Evolutionary conservation across 2,113 vertebrate genomes (phyloP).

Genomic region (Nothobranchius kuhntae): DNA sequence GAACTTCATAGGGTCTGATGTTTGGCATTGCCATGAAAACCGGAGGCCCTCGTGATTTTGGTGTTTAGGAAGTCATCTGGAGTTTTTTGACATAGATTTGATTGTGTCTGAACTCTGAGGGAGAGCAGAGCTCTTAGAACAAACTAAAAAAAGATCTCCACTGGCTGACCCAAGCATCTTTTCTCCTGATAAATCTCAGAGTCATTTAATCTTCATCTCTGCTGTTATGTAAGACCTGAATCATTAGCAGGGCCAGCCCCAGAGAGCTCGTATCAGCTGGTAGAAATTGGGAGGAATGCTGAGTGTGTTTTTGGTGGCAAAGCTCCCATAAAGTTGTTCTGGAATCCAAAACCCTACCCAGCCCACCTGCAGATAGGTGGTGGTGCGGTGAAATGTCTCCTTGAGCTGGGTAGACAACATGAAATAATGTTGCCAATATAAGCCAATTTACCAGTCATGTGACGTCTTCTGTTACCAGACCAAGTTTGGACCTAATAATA

Average conservation of each 20-base stretch:
- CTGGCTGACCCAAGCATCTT: neutral
- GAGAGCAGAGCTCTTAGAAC: neutral
- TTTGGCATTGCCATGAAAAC: neutral
- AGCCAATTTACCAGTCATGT: no score
- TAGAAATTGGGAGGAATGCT: conserved; percentile 51
- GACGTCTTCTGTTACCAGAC: no score
- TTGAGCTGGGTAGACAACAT: no score
- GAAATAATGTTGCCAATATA: no score
- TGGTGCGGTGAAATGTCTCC: no score
- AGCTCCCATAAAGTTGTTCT: conserved; percentile 40
- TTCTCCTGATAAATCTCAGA: conserved; percentile 20
- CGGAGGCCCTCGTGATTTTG: neutral
- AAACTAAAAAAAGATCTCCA: conserved; percentile 3
- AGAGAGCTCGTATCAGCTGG: conserved; percentile 24
- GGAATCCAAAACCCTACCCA: conserved; percentile 19
- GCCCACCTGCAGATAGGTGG: conserved; percentile 26
- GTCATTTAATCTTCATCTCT: conserved; percentile 32
- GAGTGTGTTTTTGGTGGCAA: conserved; percentile 54
- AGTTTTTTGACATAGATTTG: neutral
- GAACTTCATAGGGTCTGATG: neutral
- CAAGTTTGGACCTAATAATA: no score
- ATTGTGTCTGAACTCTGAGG: neutral
- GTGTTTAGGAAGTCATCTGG: neutral
- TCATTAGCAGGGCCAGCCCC: conserved; percentile 12
- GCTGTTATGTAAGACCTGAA: conserved; percentile 38